Base-by-base conservation (phyloP, 1,140 invertebrate genomes). In the Drosophila seguyi region DNA sequence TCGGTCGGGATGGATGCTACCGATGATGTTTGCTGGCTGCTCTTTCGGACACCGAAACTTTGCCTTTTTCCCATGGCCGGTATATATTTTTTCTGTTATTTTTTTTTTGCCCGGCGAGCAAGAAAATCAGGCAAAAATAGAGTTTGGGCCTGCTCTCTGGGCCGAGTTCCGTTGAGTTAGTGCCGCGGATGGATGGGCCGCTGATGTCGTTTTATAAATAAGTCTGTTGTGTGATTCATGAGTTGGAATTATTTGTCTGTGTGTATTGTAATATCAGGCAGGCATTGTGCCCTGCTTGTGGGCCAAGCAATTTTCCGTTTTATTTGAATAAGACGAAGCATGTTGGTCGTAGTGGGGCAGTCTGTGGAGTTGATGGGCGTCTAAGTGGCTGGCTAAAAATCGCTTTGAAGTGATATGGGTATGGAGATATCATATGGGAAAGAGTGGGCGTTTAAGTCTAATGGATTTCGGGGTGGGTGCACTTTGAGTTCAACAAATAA, bases 171-270 rank as follows among this genome's bases (percentile, higher is more conserved):
- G 66, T 39, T 44, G 72, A 59, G 58, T 62, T 72, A 45, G 56
- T 69, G 31, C 47, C 34, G 59, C 22, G 73, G 63, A 59, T 81
- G 36, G 62, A 76, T 81, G 73, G 61, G 65, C 69, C 69, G 66
- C 57, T 65, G 82, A 34, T 76, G 83, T 88, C 66, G 75, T 90
- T 88, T 88, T 88, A 88, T 75, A 88, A 88, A 88, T 88, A 88
- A 58, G 75, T 45, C 69, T 74, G 58, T 65, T 90, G 85, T 61
- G 71, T 90, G 85, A 90, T 90, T 90, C 85, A 90, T 90, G 65
- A 50, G 66, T 69, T 56, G 78, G 78, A 90, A 90, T 78, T 85
- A 84, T 81, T 78, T 61, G 57, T 66, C 61, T 61, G 67, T 68
- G 53, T 60, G 41, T 63, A 71, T 73, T 87, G 76, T 61, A 68